Evolutionary conservation across 2,888 invertebrate genomes (phyloP).

Genomic region (Dicranocentrus wangi): DNA sequence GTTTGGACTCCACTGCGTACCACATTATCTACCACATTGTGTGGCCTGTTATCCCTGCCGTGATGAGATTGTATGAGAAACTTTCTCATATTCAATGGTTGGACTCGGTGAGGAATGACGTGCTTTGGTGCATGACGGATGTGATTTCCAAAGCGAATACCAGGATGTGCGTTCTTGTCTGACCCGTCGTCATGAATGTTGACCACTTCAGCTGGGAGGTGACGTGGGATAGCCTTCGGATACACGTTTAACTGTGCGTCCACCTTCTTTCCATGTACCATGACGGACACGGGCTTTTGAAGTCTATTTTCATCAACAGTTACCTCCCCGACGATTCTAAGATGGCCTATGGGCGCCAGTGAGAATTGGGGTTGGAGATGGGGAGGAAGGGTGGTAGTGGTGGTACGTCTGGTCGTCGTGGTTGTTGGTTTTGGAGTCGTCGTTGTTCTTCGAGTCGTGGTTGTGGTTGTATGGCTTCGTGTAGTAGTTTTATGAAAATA

Average conservation of each 20-base stretch:
- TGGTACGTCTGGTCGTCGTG: constrained; percentile 26
- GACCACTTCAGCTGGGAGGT: background rate
- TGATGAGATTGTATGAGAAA: constrained; percentile 44
- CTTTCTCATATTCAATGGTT: constrained; percentile 47
- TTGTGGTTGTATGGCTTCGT: constrained; percentile 31
- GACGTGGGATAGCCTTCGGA: constrained; percentile 9
- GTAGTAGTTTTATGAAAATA: constrained; percentile 25
- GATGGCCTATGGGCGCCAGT: constrained; percentile 8
- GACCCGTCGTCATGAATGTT: constrained; percentile 13
- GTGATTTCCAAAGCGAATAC: background rate
- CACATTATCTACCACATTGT: constrained; percentile 40
- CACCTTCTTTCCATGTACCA: constrained; percentile 56
- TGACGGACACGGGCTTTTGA: constrained; percentile 47
- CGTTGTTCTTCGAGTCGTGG: constrained; percentile 25
- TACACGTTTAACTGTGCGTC: constrained; percentile 50
- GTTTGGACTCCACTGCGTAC: constrained; percentile 21
- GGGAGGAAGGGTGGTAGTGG: background rate
- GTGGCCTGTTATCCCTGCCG: constrained; percentile 22
- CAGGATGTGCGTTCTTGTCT: background rate
- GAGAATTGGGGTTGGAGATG: constrained; percentile 5
- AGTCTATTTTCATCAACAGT: constrained; percentile 53
- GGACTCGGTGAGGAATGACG: background rate
- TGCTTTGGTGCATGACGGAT: background rate
- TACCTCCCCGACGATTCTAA: constrained; percentile 56
- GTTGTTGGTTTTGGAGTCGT: constrained; percentile 39